phyloP scores from a whole-genome alignment of 2,113 vertebrate species.

The Austrofundulus limnaeus region DNA sequence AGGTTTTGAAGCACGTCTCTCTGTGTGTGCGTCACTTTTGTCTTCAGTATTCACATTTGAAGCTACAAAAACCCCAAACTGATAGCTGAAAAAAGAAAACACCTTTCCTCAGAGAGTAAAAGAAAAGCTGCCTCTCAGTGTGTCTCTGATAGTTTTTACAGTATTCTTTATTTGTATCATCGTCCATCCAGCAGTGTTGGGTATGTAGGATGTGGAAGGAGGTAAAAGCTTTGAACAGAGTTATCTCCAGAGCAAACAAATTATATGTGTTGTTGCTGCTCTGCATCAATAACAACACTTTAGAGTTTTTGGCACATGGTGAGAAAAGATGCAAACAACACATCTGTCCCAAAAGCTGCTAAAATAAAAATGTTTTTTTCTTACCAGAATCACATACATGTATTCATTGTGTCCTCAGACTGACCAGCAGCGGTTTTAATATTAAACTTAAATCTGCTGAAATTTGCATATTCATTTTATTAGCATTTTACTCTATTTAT shows the following conservation, averaged over 20 bases:
- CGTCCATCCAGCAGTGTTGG: not conserved
- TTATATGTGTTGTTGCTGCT: not conserved
- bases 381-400: not conserved
- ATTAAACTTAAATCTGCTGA: not conserved
- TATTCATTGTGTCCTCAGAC: no score
- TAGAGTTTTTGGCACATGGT: not conserved
- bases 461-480: no score
- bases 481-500: no score
- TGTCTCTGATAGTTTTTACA: not conserved
- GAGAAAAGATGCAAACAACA: slow-evolving; percentile 1
- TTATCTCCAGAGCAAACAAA: not conserved
- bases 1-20: not conserved
- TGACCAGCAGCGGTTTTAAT: not conserved
- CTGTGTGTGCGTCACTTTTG: not conserved
- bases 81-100: not conserved
- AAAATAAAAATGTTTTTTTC: not conserved
- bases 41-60: not conserved
- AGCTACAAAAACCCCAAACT: not conserved
- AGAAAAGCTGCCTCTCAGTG: not conserved
- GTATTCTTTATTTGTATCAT: not conserved
- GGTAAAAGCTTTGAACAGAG: not conserved
- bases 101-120: no score
- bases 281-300: not conserved
- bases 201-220: not conserved
- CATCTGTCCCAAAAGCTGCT: not conserved